These are phyloP conservation scores for Archaeoteleia sp. DNA, from an alignment of 2,888 invertebrate genomes.

Conservation along the genomic window DNA sequence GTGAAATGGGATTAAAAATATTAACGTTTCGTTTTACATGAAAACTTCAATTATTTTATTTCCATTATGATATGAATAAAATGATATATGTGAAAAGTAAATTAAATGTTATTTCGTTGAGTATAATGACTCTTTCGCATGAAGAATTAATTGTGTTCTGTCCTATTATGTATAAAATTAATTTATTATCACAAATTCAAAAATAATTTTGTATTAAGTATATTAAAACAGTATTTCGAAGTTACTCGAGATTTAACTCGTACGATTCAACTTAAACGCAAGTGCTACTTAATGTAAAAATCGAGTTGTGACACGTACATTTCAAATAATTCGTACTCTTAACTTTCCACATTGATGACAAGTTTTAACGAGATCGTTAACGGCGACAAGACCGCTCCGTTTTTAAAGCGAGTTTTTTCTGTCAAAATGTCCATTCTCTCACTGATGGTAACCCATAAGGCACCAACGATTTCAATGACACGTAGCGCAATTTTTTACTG, in stretches of 20 bases:
- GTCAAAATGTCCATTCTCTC: slow-evolving; percentile 50
- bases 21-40: too few species aligned
- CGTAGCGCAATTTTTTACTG: slow-evolving; percentile 39
- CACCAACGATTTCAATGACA: slow-evolving; percentile 40
- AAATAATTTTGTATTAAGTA: background rate
- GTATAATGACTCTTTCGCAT: too few species aligned
- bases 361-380: slow-evolving; percentile 57
- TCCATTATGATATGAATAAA: too few species aligned
- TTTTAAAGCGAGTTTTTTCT: slow-evolving; percentile 53
- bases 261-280: slow-evolving; percentile 30
- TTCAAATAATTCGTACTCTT: slow-evolving; percentile 52
- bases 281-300: slow-evolving; percentile 40
- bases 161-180: too few species aligned
- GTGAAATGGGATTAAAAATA: too few species aligned
- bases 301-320: slow-evolving; percentile 48
- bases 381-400: slow-evolving; percentile 46
- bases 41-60: too few species aligned
- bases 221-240: slow-evolving; percentile 4
- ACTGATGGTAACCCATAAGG: slow-evolving; percentile 40
- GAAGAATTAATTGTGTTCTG: too few species aligned
- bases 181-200: too few species aligned
- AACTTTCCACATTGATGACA: slow-evolving; percentile 51
- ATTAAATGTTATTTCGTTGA: too few species aligned
- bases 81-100: too few species aligned
- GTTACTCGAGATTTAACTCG: slow-evolving; percentile 6